Conservation (phyloP, 2,888 invertebrate species). For the Brachyptera risi region DNA sequence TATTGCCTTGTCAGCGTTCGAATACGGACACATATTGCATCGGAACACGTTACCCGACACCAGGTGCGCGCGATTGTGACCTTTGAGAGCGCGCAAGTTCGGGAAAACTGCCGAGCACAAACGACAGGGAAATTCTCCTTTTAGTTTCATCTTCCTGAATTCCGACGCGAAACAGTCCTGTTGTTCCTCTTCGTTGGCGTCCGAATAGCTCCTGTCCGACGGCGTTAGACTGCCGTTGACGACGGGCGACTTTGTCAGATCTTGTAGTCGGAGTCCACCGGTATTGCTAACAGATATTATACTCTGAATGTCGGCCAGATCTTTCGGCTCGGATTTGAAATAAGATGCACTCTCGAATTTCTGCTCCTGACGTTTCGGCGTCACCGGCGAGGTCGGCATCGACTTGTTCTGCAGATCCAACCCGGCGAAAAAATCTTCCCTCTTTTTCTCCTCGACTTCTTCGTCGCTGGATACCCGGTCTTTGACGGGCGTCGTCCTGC, state of each 20-base stretch:
- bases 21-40: conserved; percentile 91
- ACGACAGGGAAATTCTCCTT: conserved; percentile 86
- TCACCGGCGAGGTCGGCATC: conserved; percentile 24
- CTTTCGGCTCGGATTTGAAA: conserved; percentile 50
- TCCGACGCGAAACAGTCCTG: conserved; percentile 82
- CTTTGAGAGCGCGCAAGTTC: conserved; percentile 83
- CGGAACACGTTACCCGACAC: conserved; percentile 74
- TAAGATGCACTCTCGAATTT: conserved; percentile 47
- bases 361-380: conserved; percentile 20
- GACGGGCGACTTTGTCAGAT: conserved; percentile 28
- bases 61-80: conserved; percentile 83
- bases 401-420: conserved; percentile 66
- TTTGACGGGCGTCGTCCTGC: conserved; percentile 37
- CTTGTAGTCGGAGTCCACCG: conserved; percentile 31
- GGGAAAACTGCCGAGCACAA: conserved; percentile 85
- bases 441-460: conserved; percentile 56
- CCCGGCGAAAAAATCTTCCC: conserved; percentile 78
- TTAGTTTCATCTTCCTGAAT: conserved; percentile 82
- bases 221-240: conserved; percentile 33
- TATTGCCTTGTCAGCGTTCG: conserved; percentile 85
- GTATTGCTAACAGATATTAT: conserved; percentile 71
- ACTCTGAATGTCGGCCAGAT: conserved; percentile 81
- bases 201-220: conserved; percentile 34
- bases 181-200: conserved; percentile 49
- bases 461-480: conserved; percentile 25